These are phyloP conservation scores for Chloebia gouldiae DNA, from an alignment of 2,113 vertebrate species.

Conservation along the genomic window DNA sequence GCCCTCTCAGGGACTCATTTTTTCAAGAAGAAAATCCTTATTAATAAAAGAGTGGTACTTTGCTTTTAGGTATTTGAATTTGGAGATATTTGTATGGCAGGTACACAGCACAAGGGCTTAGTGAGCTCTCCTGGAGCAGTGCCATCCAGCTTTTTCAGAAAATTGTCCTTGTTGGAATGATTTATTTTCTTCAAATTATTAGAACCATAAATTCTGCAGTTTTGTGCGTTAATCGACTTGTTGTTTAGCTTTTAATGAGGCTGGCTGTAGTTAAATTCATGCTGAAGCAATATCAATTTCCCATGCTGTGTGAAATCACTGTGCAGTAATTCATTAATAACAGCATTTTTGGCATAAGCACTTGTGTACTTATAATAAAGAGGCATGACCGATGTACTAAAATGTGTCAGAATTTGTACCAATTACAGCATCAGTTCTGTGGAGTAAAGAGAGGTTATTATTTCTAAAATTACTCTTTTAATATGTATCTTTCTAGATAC, in stretches of 20 bases:
- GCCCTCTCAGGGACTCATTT: neutral
- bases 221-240: neutral
- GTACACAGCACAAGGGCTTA: neutral
- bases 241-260: constrained; percentile 37
- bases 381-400: neutral
- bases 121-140: neutral
- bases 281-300: constrained; percentile 47
- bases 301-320: constrained; percentile 29
- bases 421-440: neutral
- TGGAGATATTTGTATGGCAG: neutral
- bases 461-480: neutral
- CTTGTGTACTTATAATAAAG: constrained; percentile 32
- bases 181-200: neutral
- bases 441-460: neutral
- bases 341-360: neutral
- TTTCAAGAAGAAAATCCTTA: neutral
- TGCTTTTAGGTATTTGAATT: neutral
- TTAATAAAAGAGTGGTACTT: neutral
- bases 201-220: neutral
- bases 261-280: constrained; percentile 27
- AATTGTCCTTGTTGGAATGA: neutral
- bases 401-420: neutral
- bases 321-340: constrained; percentile 52
- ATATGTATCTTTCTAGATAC: constrained; percentile 76
- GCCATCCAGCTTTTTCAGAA: neutral